Base-by-base conservation (phyloP, 2,888 invertebrate species). In the Petrolisthes cinctipes region DNA sequence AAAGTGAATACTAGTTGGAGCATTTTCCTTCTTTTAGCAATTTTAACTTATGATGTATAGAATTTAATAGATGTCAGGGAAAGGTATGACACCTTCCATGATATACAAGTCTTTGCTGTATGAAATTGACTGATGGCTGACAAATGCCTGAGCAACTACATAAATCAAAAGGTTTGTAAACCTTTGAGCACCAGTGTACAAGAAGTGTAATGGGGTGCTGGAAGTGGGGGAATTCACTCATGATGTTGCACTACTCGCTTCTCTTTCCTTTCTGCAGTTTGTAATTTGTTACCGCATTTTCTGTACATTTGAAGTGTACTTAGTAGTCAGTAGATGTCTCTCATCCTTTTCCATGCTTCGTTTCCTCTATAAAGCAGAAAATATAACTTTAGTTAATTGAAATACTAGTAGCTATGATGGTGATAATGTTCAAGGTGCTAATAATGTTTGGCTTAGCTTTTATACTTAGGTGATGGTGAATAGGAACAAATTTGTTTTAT, bases 341-440 rank as follows among this genome's bases (percentile, higher is more conserved):
- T 73, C 85, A 57, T 81, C 23, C 71, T 79, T 20, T 56, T 9
- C 79, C n/a, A 37, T 81, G 68, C 68, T 61, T 68, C 73, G 61
- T 54, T 75, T 75, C n/a, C 53, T 76, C n/a, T 73, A 82, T 75
- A 79, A 76, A 86, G 86, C 82, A 75, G 76, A 86, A 82, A 23
- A 76, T 54, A 23, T 61, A 37, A 37, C 6, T 86, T 37, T 73
- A 79, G 82, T 76, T 53, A 37, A n/a, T 56, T 61, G 66, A 79
- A 37, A 6, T 20, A 61, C 20, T 82, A 82, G 66, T 86, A 73
- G 37, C 37, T 82, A 37, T 76, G 66, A 83, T 20, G 75, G 86
- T 86, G 86, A 86, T 86, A 86, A 83, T 83, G 76, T 83, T 86
- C 82, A 86, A 83, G 86, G 86, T 86, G 86, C 86, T 86, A 83